These are phyloP conservation scores for Tinea pellionella DNA, from an alignment of 2,888 invertebrate genomes.

Conservation along the genomic window DNA sequence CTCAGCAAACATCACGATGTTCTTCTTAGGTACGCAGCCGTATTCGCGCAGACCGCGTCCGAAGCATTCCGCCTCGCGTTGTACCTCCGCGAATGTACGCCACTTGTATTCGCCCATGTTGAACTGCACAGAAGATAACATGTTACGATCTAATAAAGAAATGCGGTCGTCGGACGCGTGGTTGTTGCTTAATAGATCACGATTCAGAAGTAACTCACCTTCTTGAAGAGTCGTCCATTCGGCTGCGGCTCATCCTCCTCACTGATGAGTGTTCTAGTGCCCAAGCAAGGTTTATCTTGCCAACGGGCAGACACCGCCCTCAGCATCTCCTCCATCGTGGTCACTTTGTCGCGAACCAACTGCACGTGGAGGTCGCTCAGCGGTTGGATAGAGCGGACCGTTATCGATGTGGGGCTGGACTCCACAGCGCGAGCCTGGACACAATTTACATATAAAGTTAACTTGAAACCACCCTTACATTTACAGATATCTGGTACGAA, in stretches of 20 bases:
- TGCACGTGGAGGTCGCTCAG: constrained; percentile 79
- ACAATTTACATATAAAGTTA: background rate
- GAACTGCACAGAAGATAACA: constrained; percentile 66
- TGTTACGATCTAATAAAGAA: too few species aligned
- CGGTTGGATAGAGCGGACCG: constrained; percentile 77
- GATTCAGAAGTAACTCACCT: constrained; percentile 71
- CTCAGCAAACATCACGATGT: constrained; percentile 95
- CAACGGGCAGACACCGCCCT: constrained; percentile 81
- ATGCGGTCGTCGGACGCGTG: too few species aligned
- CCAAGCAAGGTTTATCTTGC: constrained; percentile 81
- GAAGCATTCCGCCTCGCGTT: constrained; percentile 80
- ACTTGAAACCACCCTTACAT: constrained; percentile 17
- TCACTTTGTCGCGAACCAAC: constrained; percentile 80
- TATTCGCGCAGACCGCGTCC: constrained; percentile 86
- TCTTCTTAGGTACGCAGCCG: constrained; percentile 78
- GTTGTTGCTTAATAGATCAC: background rate
- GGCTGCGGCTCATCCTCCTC: constrained; percentile 96
- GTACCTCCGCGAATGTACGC: constrained; percentile 85
- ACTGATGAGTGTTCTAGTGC: constrained; percentile 88
- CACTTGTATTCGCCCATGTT: constrained; percentile 94
- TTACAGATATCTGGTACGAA: constrained; percentile 26
- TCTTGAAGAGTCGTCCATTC: constrained; percentile 95
- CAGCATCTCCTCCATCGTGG: constrained; percentile 87
- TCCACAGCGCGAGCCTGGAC: constrained; percentile 78
- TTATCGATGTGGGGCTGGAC: constrained; percentile 74